These are phyloP conservation scores for Drosophila sp. DNA, from an alignment of 1,140 invertebrate species.

Conservation along the genomic window DNA sequence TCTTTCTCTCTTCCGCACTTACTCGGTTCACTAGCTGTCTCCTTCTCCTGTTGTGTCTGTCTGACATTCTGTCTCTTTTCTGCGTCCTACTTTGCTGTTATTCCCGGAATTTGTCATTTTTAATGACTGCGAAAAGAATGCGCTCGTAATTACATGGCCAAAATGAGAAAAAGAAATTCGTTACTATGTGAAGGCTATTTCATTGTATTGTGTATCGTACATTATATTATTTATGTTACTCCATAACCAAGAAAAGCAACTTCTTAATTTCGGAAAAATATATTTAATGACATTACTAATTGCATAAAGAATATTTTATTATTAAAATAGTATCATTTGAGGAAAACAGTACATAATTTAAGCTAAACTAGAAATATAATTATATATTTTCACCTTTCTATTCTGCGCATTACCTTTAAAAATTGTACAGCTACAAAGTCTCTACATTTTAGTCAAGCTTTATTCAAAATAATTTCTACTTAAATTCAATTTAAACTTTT, in stretches of 20 bases:
- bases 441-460: too few relatives aligned
- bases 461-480: too few relatives aligned
- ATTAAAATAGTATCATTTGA: too few relatives aligned
- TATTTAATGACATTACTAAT: slow-evolving; percentile 3
- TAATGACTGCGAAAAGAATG: slow-evolving; percentile 81
- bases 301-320: neutral
- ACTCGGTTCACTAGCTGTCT: neutral
- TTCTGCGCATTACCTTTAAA: too few relatives aligned
- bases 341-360: too few relatives aligned
- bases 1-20: neutral
- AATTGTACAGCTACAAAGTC: too few relatives aligned
- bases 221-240: slow-evolving; percentile 49
- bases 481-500: too few relatives aligned
- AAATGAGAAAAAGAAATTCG: slow-evolving; percentile 56
- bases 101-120: slow-evolving; percentile 80
- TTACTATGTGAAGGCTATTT: slow-evolving; percentile 60
- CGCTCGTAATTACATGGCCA: slow-evolving; percentile 75
- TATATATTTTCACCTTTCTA: too few relatives aligned
- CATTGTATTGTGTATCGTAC: slow-evolving; percentile 29
- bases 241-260: too few relatives aligned
- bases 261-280: too few relatives aligned
- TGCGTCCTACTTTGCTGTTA: slow-evolving; percentile 65
- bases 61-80: slow-evolving; percentile 7
- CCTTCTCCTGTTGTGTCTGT: slow-evolving; percentile 10
- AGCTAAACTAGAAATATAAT: too few relatives aligned